Percentiles rank a stretch among this genome's conserved stretches.
These are phyloP conservation scores for Caenorhabditis remanei DNA, from an alignment of 1,140 invertebrate species.

Conservation along the genomic window DNA sequence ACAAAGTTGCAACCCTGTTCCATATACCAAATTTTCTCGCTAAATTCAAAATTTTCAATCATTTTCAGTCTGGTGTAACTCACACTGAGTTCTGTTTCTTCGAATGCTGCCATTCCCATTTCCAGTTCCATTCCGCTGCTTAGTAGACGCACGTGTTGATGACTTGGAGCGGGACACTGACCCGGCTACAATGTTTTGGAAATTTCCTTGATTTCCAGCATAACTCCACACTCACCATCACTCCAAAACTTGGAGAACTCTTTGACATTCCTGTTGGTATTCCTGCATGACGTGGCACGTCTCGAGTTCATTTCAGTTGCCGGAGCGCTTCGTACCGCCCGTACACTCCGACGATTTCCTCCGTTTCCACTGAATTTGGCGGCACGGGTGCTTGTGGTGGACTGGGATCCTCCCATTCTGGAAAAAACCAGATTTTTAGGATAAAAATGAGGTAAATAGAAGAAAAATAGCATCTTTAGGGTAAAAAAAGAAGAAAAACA, in stretches of 20 bases:
- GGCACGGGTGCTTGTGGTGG: slow-evolving; percentile 14
- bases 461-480: not conserved
- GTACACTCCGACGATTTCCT: slow-evolving; percentile 14
- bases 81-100: slow-evolving; percentile 27
- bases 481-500: not conserved
- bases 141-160: not conserved
- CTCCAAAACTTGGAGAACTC: slow-evolving; percentile 49
- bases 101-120: slow-evolving; percentile 44
- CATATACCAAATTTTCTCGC: too few relatives aligned
- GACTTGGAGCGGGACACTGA: slow-evolving; percentile 2
- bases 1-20: too few relatives aligned
- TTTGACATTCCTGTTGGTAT: slow-evolving; percentile 28
- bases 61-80: not conserved
- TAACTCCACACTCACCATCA: too few relatives aligned
- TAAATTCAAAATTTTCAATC: too few relatives aligned
- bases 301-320: slow-evolving; percentile 34
- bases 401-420: slow-evolving; percentile 25
- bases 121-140: not conserved
- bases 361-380: slow-evolving; percentile 27
- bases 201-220: too few relatives aligned
- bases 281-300: slow-evolving; percentile 39
- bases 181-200: not conserved
- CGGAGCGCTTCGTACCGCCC: slow-evolving; percentile 18
- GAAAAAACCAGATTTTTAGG: too few relatives aligned
- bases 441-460: too few relatives aligned